These are phyloP conservation scores for Tragelaphus buxtoni DNA, from an alignment of 2,113 vertebrate genomes.

Conservation along the genomic window DNA sequence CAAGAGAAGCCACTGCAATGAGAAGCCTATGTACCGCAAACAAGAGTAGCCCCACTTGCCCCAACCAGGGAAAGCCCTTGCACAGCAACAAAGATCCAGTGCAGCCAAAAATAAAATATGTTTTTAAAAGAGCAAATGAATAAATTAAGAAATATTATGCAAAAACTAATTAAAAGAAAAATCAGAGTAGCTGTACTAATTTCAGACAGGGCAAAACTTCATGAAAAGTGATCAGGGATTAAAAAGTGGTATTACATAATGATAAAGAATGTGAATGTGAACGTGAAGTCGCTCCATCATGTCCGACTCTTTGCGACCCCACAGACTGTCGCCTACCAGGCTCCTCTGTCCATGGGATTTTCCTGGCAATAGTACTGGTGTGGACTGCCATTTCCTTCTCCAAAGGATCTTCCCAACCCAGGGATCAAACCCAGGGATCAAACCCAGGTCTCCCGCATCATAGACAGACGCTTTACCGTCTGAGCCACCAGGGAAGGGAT, in stretches of 20 bases:
- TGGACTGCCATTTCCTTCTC: no score
- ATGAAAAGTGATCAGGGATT: neutral
- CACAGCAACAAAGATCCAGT: neutral
- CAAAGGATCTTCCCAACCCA: no score
- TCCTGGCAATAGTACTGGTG: no score
- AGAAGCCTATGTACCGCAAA: neutral
- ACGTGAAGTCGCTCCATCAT: no score
- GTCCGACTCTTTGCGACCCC: no score
- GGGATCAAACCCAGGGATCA: no score
- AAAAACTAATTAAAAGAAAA: neutral
- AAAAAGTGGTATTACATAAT: neutral
- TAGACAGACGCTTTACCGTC: no score
- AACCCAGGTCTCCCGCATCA: no score
- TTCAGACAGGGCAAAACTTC: neutral
- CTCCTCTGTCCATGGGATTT: no score
- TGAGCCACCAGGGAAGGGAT: no score
- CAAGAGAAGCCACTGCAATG: neutral
- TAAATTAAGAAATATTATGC: neutral
- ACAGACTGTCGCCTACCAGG: no score
- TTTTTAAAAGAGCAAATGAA: neutral
- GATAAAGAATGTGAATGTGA: neutral
- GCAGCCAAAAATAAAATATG: neutral
- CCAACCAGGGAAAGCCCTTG: neutral
- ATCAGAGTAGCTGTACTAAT: neutral
- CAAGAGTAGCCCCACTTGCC: neutral